These are phyloP conservation scores for Chelonus insularis DNA, from an alignment of 1,140 invertebrate species.

Conservation along the genomic window DNA sequence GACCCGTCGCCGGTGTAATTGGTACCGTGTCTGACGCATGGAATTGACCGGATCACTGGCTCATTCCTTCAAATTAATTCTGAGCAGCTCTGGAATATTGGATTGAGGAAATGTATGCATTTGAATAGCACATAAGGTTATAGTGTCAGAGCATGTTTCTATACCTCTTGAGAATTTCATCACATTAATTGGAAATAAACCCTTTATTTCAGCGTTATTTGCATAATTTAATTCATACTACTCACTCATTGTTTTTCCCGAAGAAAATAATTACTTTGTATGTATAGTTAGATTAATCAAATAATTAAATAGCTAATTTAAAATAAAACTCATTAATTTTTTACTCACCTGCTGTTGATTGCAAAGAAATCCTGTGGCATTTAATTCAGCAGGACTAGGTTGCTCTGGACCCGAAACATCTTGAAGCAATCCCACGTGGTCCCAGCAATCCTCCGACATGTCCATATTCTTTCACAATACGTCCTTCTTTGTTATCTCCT, in stretches of 20 bases:
- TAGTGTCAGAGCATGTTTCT: background rate
- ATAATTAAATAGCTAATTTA: slow-evolving; percentile 1
- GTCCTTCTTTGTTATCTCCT: background rate
- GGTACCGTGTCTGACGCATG: slow-evolving; percentile 22
- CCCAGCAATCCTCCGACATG: slow-evolving; percentile 57
- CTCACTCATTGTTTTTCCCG: no score
- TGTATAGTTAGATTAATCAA: background rate
- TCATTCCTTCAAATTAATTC: slow-evolving; percentile 13
- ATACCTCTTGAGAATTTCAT: background rate
- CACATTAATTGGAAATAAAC: no score
- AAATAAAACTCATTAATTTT: slow-evolving; percentile 10
- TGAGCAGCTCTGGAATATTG: background rate
- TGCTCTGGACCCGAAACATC: slow-evolving; percentile 48
- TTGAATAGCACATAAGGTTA: background rate
- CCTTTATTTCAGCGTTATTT: no score
- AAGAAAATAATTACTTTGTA: no score
- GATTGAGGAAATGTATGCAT: background rate
- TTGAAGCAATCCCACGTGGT: slow-evolving; percentile 58
- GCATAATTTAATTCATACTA: no score
- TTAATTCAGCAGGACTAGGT: slow-evolving; percentile 34
- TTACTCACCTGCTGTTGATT: slow-evolving; percentile 51
- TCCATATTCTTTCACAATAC: slow-evolving; percentile 43
- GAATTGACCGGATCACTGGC: slow-evolving; percentile 15
- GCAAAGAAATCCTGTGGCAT: slow-evolving; percentile 43
- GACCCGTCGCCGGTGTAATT: slow-evolving; percentile 18